Evolutionary conservation across 2,113 vertebrate genomes (phyloP).

Genomic region (Podiceps cristatus): DNA sequence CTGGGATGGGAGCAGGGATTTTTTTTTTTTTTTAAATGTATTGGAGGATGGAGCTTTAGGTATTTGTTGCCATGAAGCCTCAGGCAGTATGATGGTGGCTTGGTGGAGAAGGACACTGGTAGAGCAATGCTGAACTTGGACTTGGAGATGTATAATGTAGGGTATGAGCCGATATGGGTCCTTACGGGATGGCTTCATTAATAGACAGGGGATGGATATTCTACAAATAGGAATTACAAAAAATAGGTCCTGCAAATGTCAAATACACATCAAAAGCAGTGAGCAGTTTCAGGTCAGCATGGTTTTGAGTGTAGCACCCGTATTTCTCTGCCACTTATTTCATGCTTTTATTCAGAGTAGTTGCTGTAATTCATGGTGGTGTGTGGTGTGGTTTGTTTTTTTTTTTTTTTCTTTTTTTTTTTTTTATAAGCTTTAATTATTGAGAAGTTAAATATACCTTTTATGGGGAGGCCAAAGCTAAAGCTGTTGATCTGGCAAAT

Average conservation of each 20-base stretch:
- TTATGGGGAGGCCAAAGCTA: not conserved
- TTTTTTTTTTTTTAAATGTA: not conserved
- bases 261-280: not conserved
- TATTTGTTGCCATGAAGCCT: not conserved
- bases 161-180: not conserved
- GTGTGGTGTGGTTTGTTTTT: not conserved
- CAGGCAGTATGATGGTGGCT: not conserved
- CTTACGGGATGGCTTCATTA: not conserved
- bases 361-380: not conserved
- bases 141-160: not conserved
- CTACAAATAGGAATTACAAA: not conserved
- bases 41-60: not conserved
- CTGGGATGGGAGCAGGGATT: no score
- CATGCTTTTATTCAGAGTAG: not conserved
- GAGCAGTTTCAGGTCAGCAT: not conserved
- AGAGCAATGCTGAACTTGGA: not conserved
- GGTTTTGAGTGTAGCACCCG: not conserved
- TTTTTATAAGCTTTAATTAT: not conserved
- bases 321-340: not conserved
- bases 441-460: not conserved
- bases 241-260: not conserved
- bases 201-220: not conserved
- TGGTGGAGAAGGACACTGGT: accelerated
- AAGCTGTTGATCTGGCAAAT: not conserved
- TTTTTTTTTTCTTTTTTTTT: not conserved